These are phyloP conservation scores for Barnardius zonarius DNA, from an alignment of 2,113 vertebrate species.

Conservation along the genomic window DNA sequence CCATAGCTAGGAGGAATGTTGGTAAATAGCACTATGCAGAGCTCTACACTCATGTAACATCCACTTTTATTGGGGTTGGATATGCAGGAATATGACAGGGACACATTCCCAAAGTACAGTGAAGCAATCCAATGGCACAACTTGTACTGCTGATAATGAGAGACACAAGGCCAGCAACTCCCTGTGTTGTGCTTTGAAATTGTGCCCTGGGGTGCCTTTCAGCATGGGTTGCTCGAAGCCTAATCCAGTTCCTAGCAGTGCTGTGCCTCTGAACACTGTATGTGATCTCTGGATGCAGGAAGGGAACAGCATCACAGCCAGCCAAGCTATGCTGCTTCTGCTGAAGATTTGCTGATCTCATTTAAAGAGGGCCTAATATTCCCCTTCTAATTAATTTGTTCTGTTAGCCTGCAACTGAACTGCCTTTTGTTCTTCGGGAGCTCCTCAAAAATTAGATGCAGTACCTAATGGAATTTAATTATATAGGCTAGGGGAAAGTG, in stretches of 20 bases:
- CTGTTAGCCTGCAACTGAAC: background rate
- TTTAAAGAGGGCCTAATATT: background rate
- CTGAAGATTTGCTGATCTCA: slow-evolving; percentile 8
- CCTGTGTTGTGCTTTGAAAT: background rate
- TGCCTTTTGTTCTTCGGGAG: slow-evolving; percentile 41
- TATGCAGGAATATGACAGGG: background rate
- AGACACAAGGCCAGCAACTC: background rate
- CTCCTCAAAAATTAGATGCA: slow-evolving; percentile 52
- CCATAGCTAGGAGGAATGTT: background rate
- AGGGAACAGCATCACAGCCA: background rate
- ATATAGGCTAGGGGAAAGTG: slow-evolving; percentile 32
- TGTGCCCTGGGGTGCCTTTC: background rate
- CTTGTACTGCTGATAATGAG: background rate
- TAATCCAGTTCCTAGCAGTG: background rate
- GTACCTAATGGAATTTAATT: slow-evolving; percentile 54
- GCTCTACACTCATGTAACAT: background rate
- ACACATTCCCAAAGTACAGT: background rate
- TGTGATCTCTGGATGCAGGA: background rate
- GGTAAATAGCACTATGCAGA: background rate
- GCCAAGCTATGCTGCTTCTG: background rate
- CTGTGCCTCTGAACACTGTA: background rate
- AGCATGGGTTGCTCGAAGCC: background rate
- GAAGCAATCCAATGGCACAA: background rate
- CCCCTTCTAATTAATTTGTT: slow-evolving; percentile 54
- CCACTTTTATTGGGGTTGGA: background rate